Conservation (phyloP, 2,113 vertebrate genomes). For the Callocephalon fimbriatum region DNA sequence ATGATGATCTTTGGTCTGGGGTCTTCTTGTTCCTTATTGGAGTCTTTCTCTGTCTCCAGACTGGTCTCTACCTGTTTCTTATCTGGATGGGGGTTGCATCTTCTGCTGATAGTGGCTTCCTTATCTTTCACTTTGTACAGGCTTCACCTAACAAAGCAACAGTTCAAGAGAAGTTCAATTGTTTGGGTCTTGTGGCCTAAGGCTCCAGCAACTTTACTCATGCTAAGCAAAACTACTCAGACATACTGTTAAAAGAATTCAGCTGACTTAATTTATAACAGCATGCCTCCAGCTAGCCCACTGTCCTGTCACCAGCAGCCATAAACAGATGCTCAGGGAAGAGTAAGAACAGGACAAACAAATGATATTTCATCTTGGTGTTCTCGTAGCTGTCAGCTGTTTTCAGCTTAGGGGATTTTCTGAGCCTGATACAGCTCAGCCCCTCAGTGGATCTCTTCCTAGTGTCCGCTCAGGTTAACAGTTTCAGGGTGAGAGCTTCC, state of each 20-base stretch:
- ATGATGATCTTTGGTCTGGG: background rate
- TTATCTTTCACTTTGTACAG: background rate
- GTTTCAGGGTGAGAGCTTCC: background rate
- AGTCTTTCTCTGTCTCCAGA: background rate
- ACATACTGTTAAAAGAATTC: background rate
- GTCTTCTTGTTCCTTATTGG: background rate
- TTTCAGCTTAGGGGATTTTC: background rate
- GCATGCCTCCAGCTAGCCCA: rapidly evolving
- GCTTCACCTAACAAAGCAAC: background rate
- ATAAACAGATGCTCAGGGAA: background rate
- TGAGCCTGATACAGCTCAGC: background rate
- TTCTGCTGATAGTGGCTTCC: background rate
- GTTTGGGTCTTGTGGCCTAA: background rate
- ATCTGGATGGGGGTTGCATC: background rate
- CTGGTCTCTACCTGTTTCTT: background rate
- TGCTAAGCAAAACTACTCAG: background rate
- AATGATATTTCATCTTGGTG: background rate
- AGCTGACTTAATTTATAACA: background rate
- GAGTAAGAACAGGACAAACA: background rate
- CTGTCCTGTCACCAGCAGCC: background rate
- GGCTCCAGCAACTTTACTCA: background rate
- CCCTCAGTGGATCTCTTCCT: background rate
- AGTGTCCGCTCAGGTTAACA: background rate
- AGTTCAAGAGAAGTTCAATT: background rate
- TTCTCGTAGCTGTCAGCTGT: background rate